A percentile compares a stretch with the other conserved stretches of the same genome.
Evolutionary conservation across 2,797 vertebrate species (phyloP).

Genomic region (Merluccius polli): DNA sequence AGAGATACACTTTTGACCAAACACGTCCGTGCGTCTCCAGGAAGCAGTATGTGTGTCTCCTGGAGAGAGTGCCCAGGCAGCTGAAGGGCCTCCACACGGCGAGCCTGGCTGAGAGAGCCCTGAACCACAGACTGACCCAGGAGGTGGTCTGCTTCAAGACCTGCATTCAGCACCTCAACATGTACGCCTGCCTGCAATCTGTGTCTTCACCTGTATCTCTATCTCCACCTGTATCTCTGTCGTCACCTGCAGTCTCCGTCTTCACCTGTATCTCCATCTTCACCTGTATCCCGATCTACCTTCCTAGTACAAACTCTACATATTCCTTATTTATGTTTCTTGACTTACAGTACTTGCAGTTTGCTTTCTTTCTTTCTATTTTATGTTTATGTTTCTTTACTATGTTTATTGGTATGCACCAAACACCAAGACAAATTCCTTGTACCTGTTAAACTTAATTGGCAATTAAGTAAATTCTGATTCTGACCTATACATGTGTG

Average conservation of each 20-base stretch:
- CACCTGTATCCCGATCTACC: background rate
- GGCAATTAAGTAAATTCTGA: too few species aligned
- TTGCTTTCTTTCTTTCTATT: too few species aligned
- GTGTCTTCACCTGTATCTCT: background rate
- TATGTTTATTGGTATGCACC: too few species aligned
- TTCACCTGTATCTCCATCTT: background rate
- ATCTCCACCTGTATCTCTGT: background rate
- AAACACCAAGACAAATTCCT: too few species aligned
- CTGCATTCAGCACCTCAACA: conserved; percentile 73
- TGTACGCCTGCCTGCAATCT: background rate
- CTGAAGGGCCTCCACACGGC: conserved; percentile 81
- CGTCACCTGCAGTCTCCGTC: background rate
- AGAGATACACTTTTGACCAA: background rate
- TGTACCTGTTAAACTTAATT: too few species aligned
- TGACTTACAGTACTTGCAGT: too few species aligned
- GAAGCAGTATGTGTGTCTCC: conserved; percentile 78
- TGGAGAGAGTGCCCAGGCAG: conserved; percentile 76
- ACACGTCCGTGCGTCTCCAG: conserved; percentile 53
- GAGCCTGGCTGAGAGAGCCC: conserved; percentile 74
- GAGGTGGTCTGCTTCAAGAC: conserved; percentile 79
- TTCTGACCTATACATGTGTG: too few species aligned
- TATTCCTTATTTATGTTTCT: too few species aligned
- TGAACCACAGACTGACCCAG: conserved; percentile 79
- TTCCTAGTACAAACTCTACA: too few species aligned
- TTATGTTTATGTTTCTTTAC: too few species aligned